Percentiles rank a stretch among this genome's conserved stretches.
Conservation (phyloP, 1,140 invertebrate genomes). For the Leucophenga varia region DNA sequence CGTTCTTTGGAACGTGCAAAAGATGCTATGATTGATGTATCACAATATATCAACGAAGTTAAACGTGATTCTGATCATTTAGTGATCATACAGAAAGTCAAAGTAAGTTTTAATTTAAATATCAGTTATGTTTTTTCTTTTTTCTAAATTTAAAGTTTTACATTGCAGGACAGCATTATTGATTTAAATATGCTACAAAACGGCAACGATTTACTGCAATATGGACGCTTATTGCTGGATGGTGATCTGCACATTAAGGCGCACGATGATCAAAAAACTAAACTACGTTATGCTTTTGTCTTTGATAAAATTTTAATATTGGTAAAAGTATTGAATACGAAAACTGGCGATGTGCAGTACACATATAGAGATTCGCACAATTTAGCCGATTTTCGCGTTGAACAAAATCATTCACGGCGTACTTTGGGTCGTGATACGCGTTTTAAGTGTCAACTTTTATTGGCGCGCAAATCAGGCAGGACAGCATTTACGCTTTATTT, state of each 20-base stretch:
- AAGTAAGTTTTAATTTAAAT: conserved; percentile 58
- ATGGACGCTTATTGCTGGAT: conserved; percentile 87
- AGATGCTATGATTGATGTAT: conserved; percentile 95
- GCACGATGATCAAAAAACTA: conserved; percentile 83
- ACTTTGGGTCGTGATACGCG: conserved; percentile 68
- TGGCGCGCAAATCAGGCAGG: conserved; percentile 79
- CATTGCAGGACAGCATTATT: conserved; percentile 69
- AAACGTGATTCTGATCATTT: conserved; percentile 93
- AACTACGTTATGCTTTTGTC: conserved; percentile 89
- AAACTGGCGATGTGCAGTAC: conserved; percentile 80
- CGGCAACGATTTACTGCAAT: conserved; percentile 79
- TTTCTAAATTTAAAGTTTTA: not conserved
- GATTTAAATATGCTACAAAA: conserved; percentile 75
- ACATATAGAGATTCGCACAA: conserved; percentile 85
- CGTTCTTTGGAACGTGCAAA: conserved; percentile 81
- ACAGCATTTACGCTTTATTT: conserved; percentile 89
- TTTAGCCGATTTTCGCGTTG: conserved; percentile 83
- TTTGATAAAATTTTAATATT: conserved; percentile 96
- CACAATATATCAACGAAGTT: conserved; percentile 98
- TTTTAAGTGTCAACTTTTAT: conserved; percentile 79
- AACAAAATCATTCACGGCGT: conserved; percentile 69
- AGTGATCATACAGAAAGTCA: conserved; percentile 86
- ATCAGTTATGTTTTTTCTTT: not conserved
- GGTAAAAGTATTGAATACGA: conserved; percentile 84
- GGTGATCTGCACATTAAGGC: conserved; percentile 91